phyloP scores from a whole-genome alignment of 2,797 vertebrate genomes.

The Brachyalestes nurse region DNA sequence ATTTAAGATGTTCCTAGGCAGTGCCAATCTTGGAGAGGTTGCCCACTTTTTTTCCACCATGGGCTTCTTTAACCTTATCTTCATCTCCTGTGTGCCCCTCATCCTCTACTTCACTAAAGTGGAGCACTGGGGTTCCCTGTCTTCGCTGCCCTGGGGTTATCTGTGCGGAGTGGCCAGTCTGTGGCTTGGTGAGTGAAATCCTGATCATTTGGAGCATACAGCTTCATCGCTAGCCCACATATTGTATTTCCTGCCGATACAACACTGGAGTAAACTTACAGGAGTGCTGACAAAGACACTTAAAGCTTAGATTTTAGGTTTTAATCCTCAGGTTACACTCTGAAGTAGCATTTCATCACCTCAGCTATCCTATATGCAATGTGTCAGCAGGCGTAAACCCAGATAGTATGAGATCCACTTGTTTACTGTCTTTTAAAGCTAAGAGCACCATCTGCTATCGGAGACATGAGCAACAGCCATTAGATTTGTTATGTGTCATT shows the following conservation, averaged over 20 bases:
- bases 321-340: conserved; percentile 55
- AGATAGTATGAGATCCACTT: conserved; percentile 53
- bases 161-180: conserved; percentile 94
- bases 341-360: conserved; percentile 50
- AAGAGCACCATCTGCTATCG: background rate
- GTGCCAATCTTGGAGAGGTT: conserved; percentile 93
- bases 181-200: conserved; percentile 86
- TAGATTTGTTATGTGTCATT: too few species aligned
- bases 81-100: conserved; percentile 94
- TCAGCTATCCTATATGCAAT: conserved; percentile 52
- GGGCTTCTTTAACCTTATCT: conserved; percentile 97
- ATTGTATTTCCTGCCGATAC: conserved; percentile 34
- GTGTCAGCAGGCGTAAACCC: conserved; percentile 39
- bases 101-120: conserved; percentile 96
- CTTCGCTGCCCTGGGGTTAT: conserved; percentile 95
- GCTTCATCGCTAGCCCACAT: conserved; percentile 13
- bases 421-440: conserved; percentile 52
- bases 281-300: conserved; percentile 34
- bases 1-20: conserved; percentile 99
- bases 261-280: conserved; percentile 43
- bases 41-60: conserved; percentile 97
- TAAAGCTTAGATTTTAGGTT: conserved; percentile 50
- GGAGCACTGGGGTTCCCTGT: conserved; percentile 95
- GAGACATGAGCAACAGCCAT: too few species aligned
- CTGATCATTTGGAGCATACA: conserved; percentile 1